These are phyloP conservation scores for Nezara viridula DNA, from an alignment of 2,888 invertebrate species.

Conservation along the genomic window DNA sequence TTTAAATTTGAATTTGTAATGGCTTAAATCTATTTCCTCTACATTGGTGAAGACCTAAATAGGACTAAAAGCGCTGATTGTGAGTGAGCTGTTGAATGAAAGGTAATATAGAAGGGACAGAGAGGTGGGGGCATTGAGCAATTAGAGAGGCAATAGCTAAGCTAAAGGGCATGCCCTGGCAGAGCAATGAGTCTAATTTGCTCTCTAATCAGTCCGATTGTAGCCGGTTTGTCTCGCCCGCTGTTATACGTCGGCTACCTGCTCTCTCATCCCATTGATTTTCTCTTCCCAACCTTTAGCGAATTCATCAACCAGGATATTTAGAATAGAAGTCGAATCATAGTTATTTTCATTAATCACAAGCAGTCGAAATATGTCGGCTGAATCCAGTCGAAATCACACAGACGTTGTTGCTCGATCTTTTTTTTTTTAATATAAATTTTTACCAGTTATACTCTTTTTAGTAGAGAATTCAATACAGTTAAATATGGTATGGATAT, in stretches of 20 bases:
- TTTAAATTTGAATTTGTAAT: too few relatives aligned
- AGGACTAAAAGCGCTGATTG: slow-evolving; percentile 2
- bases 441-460: too few relatives aligned
- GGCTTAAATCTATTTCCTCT: too few relatives aligned
- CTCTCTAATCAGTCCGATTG: slow-evolving; percentile 41
- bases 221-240: background rate
- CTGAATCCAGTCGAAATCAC: too few relatives aligned
- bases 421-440: too few relatives aligned
- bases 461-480: too few relatives aligned
- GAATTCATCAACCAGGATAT: background rate
- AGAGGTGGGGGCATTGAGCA: background rate
- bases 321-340: background rate
- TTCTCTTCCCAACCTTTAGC: background rate
- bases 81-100: slow-evolving; percentile 17
- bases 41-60: background rate
- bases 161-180: slow-evolving; percentile 1
- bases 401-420: too few relatives aligned
- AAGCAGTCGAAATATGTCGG: too few relatives aligned
- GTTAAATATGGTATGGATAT: too few relatives aligned
- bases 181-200: slow-evolving; percentile 35
- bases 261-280: background rate
- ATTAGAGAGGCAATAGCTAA: background rate
- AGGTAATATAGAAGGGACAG: background rate
- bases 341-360: too few relatives aligned
- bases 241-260: background rate